Evolutionary conservation across 2,113 vertebrate genomes (phyloP), one percentile per base, ranked within the genome.

Genomic region (Poecile atricapillus): DNA sequence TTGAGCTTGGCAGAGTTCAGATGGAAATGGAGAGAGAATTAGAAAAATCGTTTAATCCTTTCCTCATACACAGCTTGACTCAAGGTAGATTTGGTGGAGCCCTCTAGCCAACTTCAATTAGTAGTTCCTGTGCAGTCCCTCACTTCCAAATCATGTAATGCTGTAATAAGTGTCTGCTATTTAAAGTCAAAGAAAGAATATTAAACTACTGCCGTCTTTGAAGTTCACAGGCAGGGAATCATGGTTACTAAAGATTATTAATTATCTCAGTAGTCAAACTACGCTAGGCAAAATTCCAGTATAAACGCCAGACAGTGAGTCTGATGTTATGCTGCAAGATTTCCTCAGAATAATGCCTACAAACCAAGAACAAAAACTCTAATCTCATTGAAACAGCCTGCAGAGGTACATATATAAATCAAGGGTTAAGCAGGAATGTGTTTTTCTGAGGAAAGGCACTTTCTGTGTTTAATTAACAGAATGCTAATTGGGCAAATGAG

Each of bases 201-300:
- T 89, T 73, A 93, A 96, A 84, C 83, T 91, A 41, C 62, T 91
- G 77, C 86, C 25, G 25, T 76, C 93, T 94, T 94, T 97, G 50
- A 95, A 68, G 75, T 92, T 95, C 83, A 43, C 64, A 92, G 60
- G 30, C 62, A 35, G 87, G 30, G 55, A 46, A 87, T 89, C 93
- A 39, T 37, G 83, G 78, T 77, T 92, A 68, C 70, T 87, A 49
- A 95, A 96, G 84, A 84, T 83, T 95, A 70, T 68, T 84, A 94
- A 90, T 95, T 95, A 90, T 95, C 83, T 96, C 81, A 90, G 94
- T 65, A 94, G 87, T 83, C 69, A 55, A 88, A 74, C 91, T 69
- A 62, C 9, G 30, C 39, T 3, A 58, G 83, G 89, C 64, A 60
- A 88, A 92, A 50, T 63, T 88, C 60, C 68, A 56, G 52, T 68